Conservation (phyloP, 2,888 invertebrate genomes). For the Nomada ferruginata region DNA sequence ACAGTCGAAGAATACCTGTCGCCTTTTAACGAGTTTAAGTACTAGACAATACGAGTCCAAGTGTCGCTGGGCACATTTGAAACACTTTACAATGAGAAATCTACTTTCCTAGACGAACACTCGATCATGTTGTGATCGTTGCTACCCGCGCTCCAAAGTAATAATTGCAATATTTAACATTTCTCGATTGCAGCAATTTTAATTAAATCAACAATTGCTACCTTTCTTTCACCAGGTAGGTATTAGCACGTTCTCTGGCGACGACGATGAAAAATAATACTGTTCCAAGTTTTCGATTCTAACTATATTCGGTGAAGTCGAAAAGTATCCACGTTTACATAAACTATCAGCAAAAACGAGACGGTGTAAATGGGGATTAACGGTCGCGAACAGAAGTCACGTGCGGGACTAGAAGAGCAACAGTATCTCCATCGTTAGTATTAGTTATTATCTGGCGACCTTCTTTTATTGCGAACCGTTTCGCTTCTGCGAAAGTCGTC, state of each 20-base stretch:
- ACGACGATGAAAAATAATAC: neutral
- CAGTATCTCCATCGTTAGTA: slow-evolving; percentile 31
- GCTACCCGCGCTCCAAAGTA: too few species aligned
- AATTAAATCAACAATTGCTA: too few species aligned
- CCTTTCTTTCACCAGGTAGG: too few species aligned
- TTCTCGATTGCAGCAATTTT: too few species aligned
- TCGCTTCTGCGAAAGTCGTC: neutral
- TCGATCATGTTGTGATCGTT: too few species aligned
- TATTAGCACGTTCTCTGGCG: too few species aligned
- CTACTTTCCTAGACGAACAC: too few species aligned
- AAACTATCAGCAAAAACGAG: slow-evolving; percentile 48
- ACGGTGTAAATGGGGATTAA: slow-evolving; percentile 58
- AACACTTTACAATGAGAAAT: too few species aligned
- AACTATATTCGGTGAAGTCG: neutral
- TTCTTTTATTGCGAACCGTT: slow-evolving; percentile 39
- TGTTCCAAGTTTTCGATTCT: neutral
- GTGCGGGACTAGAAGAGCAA: slow-evolving; percentile 48
- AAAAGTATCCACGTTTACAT: slow-evolving; percentile 35
- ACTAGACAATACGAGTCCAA: too few species aligned
- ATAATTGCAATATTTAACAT: too few species aligned
- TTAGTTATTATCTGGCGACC: slow-evolving; percentile 47
- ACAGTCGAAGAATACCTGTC: neutral
- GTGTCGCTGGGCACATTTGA: too few species aligned
- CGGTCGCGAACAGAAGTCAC: slow-evolving; percentile 53
- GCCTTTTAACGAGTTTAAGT: neutral